Evolutionary conservation across 2,113 vertebrate species (phyloP).

Genomic region (Nicator chloris): DNA sequence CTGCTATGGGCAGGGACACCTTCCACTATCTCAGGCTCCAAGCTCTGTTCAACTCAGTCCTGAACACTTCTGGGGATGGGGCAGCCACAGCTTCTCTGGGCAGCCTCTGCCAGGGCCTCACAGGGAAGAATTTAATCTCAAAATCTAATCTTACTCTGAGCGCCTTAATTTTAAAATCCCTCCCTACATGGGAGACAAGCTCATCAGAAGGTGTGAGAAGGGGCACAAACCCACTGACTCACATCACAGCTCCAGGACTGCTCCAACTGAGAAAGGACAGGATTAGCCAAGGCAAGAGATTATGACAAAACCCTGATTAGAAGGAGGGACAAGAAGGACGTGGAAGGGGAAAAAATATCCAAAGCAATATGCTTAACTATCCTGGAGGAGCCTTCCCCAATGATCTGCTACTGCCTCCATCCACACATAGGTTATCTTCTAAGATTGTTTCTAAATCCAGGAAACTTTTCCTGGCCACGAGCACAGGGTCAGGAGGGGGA

Average conservation of each 20-base stretch:
- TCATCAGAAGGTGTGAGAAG: background rate
- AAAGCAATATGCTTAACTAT: background rate
- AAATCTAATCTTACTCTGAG: background rate
- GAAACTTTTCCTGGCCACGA: background rate
- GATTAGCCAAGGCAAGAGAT: background rate
- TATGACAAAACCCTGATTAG: background rate
- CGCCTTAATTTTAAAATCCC: background rate
- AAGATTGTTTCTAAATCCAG: background rate
- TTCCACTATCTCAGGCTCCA: background rate
- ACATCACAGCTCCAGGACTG: background rate
- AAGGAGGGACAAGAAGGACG: background rate
- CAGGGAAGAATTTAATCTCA: background rate
- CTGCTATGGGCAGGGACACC: background rate
- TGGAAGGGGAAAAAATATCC: background rate
- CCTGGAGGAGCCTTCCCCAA: background rate
- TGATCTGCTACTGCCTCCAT: background rate
- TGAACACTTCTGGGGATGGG: background rate
- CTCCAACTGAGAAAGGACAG: background rate
- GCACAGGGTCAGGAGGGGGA: background rate
- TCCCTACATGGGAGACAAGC: accelerated
- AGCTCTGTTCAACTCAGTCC: background rate
- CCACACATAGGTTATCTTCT: background rate
- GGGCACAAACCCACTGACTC: background rate
- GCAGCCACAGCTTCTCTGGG: background rate
- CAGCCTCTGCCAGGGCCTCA: background rate